Percentiles rank a stretch among this genome's conserved stretches.
Conservation (phyloP, 2,888 invertebrate genomes). For the Helobdella robusta region DNA sequence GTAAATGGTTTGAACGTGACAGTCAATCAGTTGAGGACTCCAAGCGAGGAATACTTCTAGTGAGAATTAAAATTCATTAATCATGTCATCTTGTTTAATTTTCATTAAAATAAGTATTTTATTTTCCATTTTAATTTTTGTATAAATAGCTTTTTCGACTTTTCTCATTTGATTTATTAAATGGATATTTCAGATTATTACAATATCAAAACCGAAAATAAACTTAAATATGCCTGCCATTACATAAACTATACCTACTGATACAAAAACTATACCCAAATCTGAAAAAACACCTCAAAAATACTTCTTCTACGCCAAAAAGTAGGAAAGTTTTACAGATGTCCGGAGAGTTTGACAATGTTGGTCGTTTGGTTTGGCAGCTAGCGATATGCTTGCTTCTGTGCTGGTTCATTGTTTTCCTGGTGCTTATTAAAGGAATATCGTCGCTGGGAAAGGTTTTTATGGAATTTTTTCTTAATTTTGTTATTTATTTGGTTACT, state of each 20-base stretch:
- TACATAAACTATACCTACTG: no score
- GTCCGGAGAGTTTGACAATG: slow-evolving; percentile 39
- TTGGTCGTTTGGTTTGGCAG: slow-evolving; percentile 43
- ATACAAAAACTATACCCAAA: not conserved
- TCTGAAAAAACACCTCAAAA: not conserved
- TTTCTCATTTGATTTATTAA: no score
- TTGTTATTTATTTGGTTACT: no score
- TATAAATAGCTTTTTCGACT: no score
- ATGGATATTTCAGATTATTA: no score
- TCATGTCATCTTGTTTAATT: not conserved
- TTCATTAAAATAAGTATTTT: no score
- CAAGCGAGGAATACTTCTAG: slow-evolving; percentile 35
- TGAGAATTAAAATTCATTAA: slow-evolving; percentile 27
- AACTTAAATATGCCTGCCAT: no score
- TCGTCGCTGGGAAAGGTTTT: slow-evolving; percentile 48
- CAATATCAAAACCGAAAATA: no score
- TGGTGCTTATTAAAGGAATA: slow-evolving; percentile 47
- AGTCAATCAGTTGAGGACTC: slow-evolving; percentile 26
- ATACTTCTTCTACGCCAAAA: slow-evolving; percentile 15
- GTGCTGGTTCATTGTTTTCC: slow-evolving; percentile 46
- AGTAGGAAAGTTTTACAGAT: slow-evolving; percentile 43
- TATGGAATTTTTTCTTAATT: no score
- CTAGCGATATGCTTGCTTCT: slow-evolving; percentile 44
- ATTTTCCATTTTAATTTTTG: no score
- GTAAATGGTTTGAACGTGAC: slow-evolving; percentile 1